These are phyloP conservation scores for Oncorhynchus keta DNA, from an alignment of 2,113 vertebrate genomes.

Conservation along the genomic window DNA sequence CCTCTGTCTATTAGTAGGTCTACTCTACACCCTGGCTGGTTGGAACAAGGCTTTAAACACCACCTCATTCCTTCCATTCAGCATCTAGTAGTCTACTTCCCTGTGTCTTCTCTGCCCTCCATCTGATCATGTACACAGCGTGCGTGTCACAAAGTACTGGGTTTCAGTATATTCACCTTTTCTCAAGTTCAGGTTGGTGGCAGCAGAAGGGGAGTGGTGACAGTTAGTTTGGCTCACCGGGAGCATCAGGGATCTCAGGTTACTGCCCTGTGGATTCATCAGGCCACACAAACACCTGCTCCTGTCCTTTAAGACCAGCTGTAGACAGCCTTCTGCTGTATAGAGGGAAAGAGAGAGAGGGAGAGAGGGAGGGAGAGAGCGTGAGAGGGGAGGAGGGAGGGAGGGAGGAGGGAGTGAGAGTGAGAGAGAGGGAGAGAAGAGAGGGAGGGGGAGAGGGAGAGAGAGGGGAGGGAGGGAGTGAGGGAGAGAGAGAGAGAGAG, in stretches of 20 bases:
- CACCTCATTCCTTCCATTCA: conserved; percentile 6
- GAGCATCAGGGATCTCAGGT: conserved; percentile 70
- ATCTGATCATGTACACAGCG: conserved; percentile 60
- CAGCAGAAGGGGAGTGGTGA: conserved; percentile 45
- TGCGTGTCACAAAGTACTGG: conserved; percentile 62
- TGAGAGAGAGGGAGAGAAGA: too few relatives aligned
- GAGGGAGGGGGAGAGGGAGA: too few relatives aligned
- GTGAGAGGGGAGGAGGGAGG: too few relatives aligned
- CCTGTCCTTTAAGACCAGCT: conserved; percentile 43
- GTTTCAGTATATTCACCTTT: too few relatives aligned
- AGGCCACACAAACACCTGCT: conserved; percentile 55
- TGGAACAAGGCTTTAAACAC: conserved; percentile 54
- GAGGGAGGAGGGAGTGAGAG: too few relatives aligned
- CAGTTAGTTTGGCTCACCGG: conserved; percentile 71
- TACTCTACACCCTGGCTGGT: conserved; percentile 25
- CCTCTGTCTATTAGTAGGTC: conserved; percentile 27
- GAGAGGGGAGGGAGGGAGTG: too few relatives aligned
- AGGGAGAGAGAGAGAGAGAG: too few relatives aligned
- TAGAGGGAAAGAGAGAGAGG: not conserved
- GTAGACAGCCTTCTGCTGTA: conserved; percentile 49
- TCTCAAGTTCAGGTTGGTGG: too few relatives aligned
- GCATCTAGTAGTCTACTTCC: not conserved
- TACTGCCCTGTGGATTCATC: conserved; percentile 56
- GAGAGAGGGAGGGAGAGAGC: too few relatives aligned
- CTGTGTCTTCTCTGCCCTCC: not conserved